These are phyloP conservation scores for Loriculus beryllinus DNA, from an alignment of 2,797 vertebrate genomes.

Conservation along the genomic window DNA sequence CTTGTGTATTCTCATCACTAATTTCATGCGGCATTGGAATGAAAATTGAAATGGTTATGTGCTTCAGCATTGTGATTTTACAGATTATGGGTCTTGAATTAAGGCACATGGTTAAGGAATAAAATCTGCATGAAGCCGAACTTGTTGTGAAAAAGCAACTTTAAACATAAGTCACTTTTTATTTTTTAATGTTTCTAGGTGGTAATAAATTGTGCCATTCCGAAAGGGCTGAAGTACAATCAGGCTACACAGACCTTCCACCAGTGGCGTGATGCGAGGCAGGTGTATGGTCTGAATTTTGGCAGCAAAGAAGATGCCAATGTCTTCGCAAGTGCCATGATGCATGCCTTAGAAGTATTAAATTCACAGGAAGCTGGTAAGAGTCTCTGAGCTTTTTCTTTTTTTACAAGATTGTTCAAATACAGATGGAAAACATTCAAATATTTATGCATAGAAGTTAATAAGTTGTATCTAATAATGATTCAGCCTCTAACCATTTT, in stretches of 20 bases:
- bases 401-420: not conserved
- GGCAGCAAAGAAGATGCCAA: slow-evolving; percentile 99
- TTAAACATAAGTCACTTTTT: not conserved
- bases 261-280: slow-evolving; percentile 96
- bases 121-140: not conserved
- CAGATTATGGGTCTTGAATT: not conserved
- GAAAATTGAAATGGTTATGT: not conserved
- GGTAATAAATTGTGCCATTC: slow-evolving; percentile 99
- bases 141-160: not conserved
- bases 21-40: not conserved
- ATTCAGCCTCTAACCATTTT: not conserved
- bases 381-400: not conserved
- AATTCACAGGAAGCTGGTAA: slow-evolving; percentile 97
- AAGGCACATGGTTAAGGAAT: not conserved
- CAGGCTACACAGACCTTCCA: slow-evolving; percentile 99
- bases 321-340: slow-evolving; percentile 99
- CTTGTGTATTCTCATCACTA: not conserved
- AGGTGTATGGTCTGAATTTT: slow-evolving; percentile 98
- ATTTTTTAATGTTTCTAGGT: slow-evolving; percentile 77
- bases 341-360: slow-evolving; percentile 98
- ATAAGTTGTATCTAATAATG: not conserved
- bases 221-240: slow-evolving; percentile 98
- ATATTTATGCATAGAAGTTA: not conserved
- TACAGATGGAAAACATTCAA: not conserved
- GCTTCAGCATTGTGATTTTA: not conserved